Percentiles rank a stretch among this genome's conserved stretches.
phyloP scores from a whole-genome alignment of 1,140 invertebrate species.

The Lithobius niger region DNA sequence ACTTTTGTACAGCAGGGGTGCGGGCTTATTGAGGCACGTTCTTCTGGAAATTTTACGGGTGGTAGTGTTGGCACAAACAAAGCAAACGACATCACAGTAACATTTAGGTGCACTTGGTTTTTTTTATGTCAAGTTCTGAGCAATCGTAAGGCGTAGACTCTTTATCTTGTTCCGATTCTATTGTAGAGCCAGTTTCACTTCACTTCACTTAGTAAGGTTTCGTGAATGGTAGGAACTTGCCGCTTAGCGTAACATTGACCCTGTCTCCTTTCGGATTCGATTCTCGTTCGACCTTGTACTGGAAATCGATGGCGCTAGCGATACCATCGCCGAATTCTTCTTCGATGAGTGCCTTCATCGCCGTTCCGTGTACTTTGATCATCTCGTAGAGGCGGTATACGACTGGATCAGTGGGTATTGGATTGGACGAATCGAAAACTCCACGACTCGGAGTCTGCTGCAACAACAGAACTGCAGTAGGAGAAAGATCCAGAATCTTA shows the following conservation, averaged over 20 bases:
- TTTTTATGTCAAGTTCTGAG: too few relatives aligned
- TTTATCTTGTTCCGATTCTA: too few relatives aligned
- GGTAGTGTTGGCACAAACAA: too few relatives aligned
- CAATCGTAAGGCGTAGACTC: too few relatives aligned
- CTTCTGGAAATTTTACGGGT: too few relatives aligned
- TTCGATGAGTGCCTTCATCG: conserved; percentile 29
- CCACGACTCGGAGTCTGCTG: conserved; percentile 18
- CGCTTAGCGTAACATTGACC: conserved; percentile 24
- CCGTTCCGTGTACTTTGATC: conserved; percentile 26
- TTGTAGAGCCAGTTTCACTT: too few relatives aligned
- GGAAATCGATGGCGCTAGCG: conserved; percentile 32
- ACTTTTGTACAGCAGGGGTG: too few relatives aligned
- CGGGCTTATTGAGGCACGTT: too few relatives aligned
- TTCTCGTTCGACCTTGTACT: conserved; percentile 23
- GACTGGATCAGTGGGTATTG: conserved; percentile 26
- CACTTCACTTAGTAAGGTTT: too few relatives aligned
- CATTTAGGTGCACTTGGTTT: too few relatives aligned
- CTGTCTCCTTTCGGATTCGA: conserved; percentile 23
- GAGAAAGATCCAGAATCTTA: conserved; percentile 15
- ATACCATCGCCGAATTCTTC: conserved; percentile 33
- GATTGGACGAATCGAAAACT: background rate
- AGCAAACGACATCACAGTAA: too few relatives aligned
- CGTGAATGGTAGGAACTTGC: conserved; percentile 27
- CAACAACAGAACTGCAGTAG: conserved; percentile 15
- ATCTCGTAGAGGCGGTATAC: conserved; percentile 26